Evolutionary conservation across 1,140 invertebrate genomes (phyloP), one percentile per base, ranked within the genome.

Genomic region (Penaeus vannamei): DNA sequence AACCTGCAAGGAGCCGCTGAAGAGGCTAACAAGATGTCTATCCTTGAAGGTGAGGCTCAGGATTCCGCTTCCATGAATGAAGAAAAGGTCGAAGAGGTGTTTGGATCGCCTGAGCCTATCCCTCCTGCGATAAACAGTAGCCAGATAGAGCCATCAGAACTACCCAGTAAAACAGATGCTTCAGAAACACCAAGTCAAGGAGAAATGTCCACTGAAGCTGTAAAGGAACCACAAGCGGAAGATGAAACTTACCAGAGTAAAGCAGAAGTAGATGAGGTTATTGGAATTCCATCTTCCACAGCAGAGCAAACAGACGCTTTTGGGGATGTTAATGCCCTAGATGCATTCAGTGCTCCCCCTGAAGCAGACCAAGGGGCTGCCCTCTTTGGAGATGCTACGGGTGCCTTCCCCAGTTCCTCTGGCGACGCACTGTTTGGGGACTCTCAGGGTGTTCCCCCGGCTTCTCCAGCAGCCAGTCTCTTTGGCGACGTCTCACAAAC

Each of bases 331-430:
- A 80, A 53, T 26, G 26, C 64, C 19, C 26, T 72, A 62, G 85
- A 90, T 66, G 83, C 85, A 23, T 84, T 90, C 64, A 66, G 82
- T 91, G n/a, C 92, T 93, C 72, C 87, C 20, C n/a, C 82, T 20
- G 53, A 32, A 62, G 20, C 82, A 66, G 82, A 89, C 42, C 60
- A 62, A 90, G 87, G 72, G 66, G 19, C 87, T 22, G 69, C 90
- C 89, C 85, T 84, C 23, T 90, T 85, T 72, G 84, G 84, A 80
- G 88, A 90, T n/a, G 61, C 83, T 10, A 69, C 76, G 29, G 77
- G 62, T 59, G 20, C 88, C 59, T 86, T 72, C 46, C 42, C 76
- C 17, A 83, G 32, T 36, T 83, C 88, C 60, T 81, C 76, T 29
- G 77, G 84, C 23, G 88, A 90, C 61, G 76, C 88, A 22, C 53